Percentiles rank a stretch among this genome's conserved stretches.
Conservation (phyloP, 1,140 invertebrate species). For the Solenopsis invicta region DNA sequence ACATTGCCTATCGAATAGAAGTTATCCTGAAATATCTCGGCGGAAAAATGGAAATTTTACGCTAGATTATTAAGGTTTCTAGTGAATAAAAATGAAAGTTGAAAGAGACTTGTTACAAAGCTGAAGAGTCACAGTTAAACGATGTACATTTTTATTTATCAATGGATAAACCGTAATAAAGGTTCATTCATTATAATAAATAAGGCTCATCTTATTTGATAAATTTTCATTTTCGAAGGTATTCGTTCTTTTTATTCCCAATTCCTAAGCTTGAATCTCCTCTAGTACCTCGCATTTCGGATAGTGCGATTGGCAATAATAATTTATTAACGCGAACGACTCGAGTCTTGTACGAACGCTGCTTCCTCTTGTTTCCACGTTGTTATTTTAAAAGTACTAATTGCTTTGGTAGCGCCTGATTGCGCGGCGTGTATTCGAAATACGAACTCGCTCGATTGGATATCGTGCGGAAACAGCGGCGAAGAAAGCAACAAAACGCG, state of each 20-base stretch:
- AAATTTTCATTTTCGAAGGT: neutral
- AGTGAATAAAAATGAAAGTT: neutral
- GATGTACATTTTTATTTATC: neutral
- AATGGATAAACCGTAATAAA: neutral
- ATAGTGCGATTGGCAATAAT: neutral
- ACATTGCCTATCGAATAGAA: slow-evolving; percentile 38
- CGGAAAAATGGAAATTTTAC: neutral
- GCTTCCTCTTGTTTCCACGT: slow-evolving; percentile 25
- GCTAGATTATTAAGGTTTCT: neutral
- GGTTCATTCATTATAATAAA: no score
- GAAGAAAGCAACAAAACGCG: slow-evolving; percentile 47
- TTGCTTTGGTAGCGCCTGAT: slow-evolving; percentile 42
- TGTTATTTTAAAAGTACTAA: slow-evolving; percentile 58
- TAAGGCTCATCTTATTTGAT: neutral
- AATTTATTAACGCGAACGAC: slow-evolving; percentile 43
- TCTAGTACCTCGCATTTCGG: neutral
- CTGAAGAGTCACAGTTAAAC: neutral
- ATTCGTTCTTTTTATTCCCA: neutral
- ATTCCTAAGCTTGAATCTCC: neutral
- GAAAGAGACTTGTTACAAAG: neutral
- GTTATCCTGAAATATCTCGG: slow-evolving; percentile 29
- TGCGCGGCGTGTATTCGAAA: slow-evolving; percentile 48
- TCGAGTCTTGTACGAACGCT: slow-evolving; percentile 17
- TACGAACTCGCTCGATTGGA: slow-evolving; percentile 59
- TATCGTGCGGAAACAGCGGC: slow-evolving; percentile 60